Evolutionary conservation across 1,140 invertebrate species (phyloP), one percentile per base, ranked within the genome.

Genomic region (Grapholita molesta): DNA sequence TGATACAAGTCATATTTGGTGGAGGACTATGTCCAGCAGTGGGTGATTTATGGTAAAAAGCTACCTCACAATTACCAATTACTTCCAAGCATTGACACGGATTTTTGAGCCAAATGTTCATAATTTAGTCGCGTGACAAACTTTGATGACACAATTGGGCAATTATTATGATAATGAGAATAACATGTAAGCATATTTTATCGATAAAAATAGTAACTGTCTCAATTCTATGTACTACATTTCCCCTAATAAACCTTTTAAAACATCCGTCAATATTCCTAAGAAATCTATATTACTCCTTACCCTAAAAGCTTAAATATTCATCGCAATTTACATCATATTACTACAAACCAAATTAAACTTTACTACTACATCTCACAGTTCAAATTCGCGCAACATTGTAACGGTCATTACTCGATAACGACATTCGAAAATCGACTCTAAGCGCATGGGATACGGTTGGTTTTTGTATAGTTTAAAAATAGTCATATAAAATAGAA

Each of bases 361-460:
- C 42, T 48, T 21, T 48, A 48, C 6, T 48, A 4, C 2, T 2
- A 48, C 42, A 18, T 5, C 21, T 21, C 42, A 48, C 42, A 48
- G 42, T 21, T 18, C 42, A 48, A 48, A 48, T 48, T 48, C 21
- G 18, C 8, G 7, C 7, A 48, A 48, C 42, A 48, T 48, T 48
- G 18, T 48, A 48, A 48, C 42, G 42, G 42, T 9, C 42, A 48
- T 48, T 48, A 42, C 33, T 38, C 15, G 32, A 70, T 55, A 69
- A 66, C 38, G 68, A 70, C 72, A 74, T 70, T 64, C 57, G 52
- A 72, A 71, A 69, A 66, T 72, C 68, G 71, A 72, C 72, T 18
- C 7, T 65, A 35, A 8, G 11, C n/a, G 64, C 15, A 1, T 12
- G 0, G 2, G 2, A 9, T 65, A 65, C 3, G 18, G 64, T 18